phyloP scores from a whole-genome alignment of 2,113 vertebrate species.

The Fulmarus glacialis region DNA sequence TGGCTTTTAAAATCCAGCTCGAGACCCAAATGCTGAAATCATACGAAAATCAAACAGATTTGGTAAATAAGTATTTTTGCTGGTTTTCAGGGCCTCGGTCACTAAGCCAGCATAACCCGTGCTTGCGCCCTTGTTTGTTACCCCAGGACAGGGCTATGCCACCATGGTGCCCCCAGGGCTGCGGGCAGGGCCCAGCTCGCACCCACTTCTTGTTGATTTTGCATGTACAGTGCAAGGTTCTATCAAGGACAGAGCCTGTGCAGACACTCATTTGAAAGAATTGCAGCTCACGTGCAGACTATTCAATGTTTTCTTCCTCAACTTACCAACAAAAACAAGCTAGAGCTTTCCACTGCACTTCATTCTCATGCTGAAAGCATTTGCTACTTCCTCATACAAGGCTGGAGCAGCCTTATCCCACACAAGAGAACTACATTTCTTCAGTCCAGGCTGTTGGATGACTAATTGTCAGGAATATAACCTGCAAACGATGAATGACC shows the following conservation, averaged over 20 bases:
- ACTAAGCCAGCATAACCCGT: accelerated
- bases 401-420: not conserved
- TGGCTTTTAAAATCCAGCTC: not conserved
- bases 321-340: not conserved
- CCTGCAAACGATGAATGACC: not conserved
- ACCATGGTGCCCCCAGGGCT: not conserved
- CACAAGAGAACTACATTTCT: not conserved
- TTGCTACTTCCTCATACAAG: not conserved
- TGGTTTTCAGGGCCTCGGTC: not conserved
- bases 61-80: not conserved
- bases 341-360: not conserved
- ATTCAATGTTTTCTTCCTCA: not conserved
- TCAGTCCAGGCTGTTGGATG: not conserved
- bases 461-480: not conserved
- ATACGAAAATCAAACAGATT: not conserved
- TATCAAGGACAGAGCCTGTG: not conserved
- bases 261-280: not conserved
- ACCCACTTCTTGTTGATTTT: not conserved
- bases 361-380: not conserved
- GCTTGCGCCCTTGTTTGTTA: too few relatives aligned
- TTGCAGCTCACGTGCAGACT: not conserved
- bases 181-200: not conserved
- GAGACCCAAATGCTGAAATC: not conserved
- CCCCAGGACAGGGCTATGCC: not conserved
- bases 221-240: not conserved